Conservation (phyloP, 2,113 vertebrate genomes). For the Tapirus terrestris region DNA sequence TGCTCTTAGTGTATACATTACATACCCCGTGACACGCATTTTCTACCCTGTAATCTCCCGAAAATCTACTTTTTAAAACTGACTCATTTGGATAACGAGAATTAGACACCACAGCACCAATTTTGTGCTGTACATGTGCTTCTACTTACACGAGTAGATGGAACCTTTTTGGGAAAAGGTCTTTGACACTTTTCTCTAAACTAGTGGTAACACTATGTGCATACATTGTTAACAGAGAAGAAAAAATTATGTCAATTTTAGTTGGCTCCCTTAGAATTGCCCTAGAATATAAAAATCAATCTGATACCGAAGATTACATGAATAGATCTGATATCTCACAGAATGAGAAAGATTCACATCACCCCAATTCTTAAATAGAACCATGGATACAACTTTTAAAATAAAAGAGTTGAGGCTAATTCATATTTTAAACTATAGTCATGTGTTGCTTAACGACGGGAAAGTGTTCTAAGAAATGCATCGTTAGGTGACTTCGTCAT, state of each 20-base stretch:
- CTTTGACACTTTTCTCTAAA: constrained; percentile 15
- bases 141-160: not conserved
- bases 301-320: not conserved
- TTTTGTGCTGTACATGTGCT: not conserved
- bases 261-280: not conserved
- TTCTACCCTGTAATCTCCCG: not conserved
- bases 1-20: not conserved
- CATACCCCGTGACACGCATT: not conserved
- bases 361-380: not conserved
- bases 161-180: not conserved
- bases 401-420: not conserved
- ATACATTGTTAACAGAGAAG: not conserved
- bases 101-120: not conserved
- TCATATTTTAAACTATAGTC: not conserved
- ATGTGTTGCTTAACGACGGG: too few species aligned
- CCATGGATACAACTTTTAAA: not conserved
- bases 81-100: constrained; percentile 11
- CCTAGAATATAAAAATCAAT: not conserved
- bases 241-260: not conserved
- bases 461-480: too few species aligned
- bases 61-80: constrained; percentile 27
- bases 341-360: not conserved
- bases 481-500: too few species aligned
- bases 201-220: not conserved
- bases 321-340: not conserved